Conservation (phyloP, 2,797 vertebrate species). For the Cottoperca gobio region DNA sequence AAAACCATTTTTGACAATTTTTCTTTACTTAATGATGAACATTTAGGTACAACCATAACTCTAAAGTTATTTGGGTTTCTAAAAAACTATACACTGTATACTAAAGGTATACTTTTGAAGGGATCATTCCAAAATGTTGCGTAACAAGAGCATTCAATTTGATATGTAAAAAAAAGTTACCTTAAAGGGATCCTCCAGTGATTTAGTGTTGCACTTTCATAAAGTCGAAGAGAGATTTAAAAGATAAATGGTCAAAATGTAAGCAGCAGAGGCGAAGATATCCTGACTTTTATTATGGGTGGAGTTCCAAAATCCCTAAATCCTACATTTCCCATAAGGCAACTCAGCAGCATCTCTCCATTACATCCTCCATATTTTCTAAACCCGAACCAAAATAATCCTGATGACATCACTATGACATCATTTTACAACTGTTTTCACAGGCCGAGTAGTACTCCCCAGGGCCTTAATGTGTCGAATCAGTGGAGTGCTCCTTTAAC, state of each 20-base stretch:
- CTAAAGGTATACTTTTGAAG: conserved; percentile 2
- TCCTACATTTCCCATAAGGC: background rate
- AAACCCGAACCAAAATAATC: no score
- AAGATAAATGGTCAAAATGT: background rate
- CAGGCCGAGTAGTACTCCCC: background rate
- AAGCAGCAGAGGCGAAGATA: background rate
- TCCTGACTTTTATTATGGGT: background rate
- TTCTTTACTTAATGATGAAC: background rate
- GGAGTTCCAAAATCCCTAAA: background rate
- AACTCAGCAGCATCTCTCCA: background rate
- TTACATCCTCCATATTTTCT: background rate
- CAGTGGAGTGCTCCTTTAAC: background rate
- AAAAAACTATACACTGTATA: background rate
- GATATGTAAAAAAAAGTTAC: no score
- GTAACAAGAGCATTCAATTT: background rate
- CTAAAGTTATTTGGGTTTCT: background rate
- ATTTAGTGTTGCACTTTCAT: background rate
- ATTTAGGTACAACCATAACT: background rate
- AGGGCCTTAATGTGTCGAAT: background rate
- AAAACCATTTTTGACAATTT: conserved; percentile 20
- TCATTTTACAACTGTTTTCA: background rate
- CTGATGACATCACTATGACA: background rate
- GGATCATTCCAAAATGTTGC: conserved; percentile 8
- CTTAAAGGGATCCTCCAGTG: background rate
- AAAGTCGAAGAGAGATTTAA: background rate